Conservation (phyloP, 2,113 vertebrate genomes). For the Phyllopteryx taeniolatus region DNA sequence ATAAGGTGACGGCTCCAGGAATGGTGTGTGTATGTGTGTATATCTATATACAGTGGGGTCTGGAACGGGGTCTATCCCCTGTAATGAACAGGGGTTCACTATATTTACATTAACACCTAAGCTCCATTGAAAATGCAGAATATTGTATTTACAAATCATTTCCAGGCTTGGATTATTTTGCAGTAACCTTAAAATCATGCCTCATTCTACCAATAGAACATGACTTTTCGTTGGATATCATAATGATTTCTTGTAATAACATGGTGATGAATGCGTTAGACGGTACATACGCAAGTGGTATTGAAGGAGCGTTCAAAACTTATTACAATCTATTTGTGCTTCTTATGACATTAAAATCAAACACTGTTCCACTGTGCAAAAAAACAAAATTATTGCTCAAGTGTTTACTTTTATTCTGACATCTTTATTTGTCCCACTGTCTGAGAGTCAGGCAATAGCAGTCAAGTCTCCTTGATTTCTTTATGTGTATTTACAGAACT, state of each 20-base stretch:
- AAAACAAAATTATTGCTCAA: constrained; percentile 49
- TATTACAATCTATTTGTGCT: constrained; percentile 28
- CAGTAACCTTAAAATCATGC: too few species aligned
- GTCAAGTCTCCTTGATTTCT: constrained; percentile 44
- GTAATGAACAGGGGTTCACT: too few species aligned
- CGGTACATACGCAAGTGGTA: neutral
- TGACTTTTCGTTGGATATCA: neutral
- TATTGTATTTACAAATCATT: too few species aligned
- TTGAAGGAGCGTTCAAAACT: constrained; percentile 13
- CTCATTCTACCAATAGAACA: neutral
- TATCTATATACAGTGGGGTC: too few species aligned
- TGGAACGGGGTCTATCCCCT: too few species aligned
- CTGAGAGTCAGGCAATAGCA: constrained; percentile 38
- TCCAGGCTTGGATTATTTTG: too few species aligned
- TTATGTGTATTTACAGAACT: constrained; percentile 50
- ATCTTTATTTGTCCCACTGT: constrained; percentile 19
- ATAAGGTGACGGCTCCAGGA: too few species aligned
- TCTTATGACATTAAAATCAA: neutral
- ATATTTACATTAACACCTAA: too few species aligned
- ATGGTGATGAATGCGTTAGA: neutral
- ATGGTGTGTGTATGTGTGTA: too few species aligned
- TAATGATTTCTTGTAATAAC: neutral
- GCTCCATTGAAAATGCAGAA: too few species aligned
- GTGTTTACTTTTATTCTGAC: constrained; percentile 56
- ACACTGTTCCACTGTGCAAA: constrained; percentile 24